Conservation (phyloP, 2,113 vertebrate species). For the Benthochromis sp. region DNA sequence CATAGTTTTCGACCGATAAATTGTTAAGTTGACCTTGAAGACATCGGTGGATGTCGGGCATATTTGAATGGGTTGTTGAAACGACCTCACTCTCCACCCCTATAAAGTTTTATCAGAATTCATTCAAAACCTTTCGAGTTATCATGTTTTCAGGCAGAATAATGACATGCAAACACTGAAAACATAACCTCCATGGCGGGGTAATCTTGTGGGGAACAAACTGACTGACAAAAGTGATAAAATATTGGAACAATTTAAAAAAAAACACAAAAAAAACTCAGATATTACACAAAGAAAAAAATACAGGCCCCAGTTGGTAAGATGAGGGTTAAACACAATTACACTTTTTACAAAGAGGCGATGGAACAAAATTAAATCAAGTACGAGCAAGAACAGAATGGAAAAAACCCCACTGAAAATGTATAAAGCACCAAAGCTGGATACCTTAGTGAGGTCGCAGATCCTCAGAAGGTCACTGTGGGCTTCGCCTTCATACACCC, state of each 20-base stretch:
- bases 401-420: neutral
- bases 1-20: neutral
- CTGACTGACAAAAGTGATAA: neutral
- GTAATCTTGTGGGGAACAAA: neutral
- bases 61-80: neutral
- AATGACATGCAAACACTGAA: neutral
- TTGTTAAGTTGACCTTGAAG: neutral
- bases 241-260: neutral
- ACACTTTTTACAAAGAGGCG: neutral
- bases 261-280: too few relatives aligned
- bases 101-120: neutral
- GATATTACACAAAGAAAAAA: neutral
- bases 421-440: too few relatives aligned
- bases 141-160: neutral
- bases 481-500: constrained; percentile 79
- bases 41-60: neutral
- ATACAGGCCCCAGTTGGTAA: neutral
- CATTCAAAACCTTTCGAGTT: neutral
- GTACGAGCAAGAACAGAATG: neutral
- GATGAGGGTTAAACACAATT: neutral
- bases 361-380: neutral
- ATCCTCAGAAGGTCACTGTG: constrained; percentile 85
- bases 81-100: neutral
- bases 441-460: constrained; percentile 90
- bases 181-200: neutral